These are phyloP conservation scores for Rhinopithecus roxellana DNA, from an alignment of 2,113 vertebrate genomes.

Conservation along the genomic window DNA sequence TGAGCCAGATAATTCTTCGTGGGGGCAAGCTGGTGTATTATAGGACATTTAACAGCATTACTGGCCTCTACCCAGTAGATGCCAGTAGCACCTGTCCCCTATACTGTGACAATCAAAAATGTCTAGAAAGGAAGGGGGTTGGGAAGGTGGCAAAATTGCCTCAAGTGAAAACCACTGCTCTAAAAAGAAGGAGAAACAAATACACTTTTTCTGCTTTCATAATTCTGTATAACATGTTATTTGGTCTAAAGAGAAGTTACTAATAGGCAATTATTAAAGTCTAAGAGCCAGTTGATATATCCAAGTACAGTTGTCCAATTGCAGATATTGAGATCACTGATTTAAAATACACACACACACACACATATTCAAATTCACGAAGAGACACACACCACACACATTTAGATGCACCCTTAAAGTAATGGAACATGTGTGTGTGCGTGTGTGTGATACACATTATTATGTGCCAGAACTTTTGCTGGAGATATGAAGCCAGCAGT, in stretches of 20 bases:
- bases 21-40: too few species aligned
- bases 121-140: not conserved
- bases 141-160: too few species aligned
- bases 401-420: not conserved
- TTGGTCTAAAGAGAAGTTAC: not conserved
- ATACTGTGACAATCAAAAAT: not conserved
- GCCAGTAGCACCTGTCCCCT: fast-evolving
- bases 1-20: not conserved
- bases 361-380: not conserved
- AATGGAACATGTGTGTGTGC: not conserved
- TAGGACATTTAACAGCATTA: fast-evolving
- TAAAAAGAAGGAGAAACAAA: not conserved
- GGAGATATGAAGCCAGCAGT: not conserved
- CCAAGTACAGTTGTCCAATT: not conserved
- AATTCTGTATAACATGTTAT: not conserved
- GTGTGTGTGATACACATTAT: not conserved
- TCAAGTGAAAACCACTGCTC: not conserved
- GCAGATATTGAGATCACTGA: not conserved
- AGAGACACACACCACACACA: not conserved
- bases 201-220: not conserved
- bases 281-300: not conserved
- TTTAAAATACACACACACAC: not conserved
- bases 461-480: not conserved
- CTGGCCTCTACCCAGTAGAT: not conserved
- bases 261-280: not conserved